phyloP scores from a whole-genome alignment of 2,797 vertebrate genomes.

The Brachymystax lenok region DNA sequence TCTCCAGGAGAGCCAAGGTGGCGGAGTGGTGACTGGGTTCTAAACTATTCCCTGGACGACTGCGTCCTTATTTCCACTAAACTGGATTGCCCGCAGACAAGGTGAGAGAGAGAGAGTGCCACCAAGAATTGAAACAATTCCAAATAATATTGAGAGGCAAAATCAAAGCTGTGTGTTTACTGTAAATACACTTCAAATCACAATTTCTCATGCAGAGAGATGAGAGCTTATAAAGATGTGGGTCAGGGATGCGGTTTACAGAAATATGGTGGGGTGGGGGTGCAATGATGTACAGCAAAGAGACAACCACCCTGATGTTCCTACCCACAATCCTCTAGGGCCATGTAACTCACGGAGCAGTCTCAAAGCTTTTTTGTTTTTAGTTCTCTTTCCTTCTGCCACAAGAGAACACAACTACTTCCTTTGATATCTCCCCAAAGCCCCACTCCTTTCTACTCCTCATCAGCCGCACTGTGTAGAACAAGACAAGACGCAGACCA shows the following conservation, averaged over 20 bases:
- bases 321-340: slow-evolving; percentile 37
- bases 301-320: slow-evolving; percentile 27
- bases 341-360: slow-evolving; percentile 44
- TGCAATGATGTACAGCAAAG: slow-evolving; percentile 27
- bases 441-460: background rate
- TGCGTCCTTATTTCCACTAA: background rate
- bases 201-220: slow-evolving; percentile 36
- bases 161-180: slow-evolving; percentile 45
- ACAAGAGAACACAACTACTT: slow-evolving; percentile 32
- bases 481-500: background rate
- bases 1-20: slow-evolving; percentile 41
- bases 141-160: background rate
- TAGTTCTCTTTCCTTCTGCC: slow-evolving; percentile 15
- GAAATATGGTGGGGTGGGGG: slow-evolving; percentile 41
- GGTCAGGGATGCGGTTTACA: slow-evolving; percentile 50
- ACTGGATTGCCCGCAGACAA: background rate
- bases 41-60: slow-evolving; percentile 24
- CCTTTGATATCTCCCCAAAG: slow-evolving; percentile 9
- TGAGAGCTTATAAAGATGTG: slow-evolving; percentile 50
- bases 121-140: slow-evolving; percentile 33
- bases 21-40: slow-evolving; percentile 37
- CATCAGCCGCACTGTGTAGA: slow-evolving; percentile 28
- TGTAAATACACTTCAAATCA: slow-evolving; percentile 43
- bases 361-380: slow-evolving; percentile 22
- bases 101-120: slow-evolving; percentile 1